Evolutionary conservation across 2,113 vertebrate genomes (phyloP).

Genomic region (Oreochromis aureus): DNA sequence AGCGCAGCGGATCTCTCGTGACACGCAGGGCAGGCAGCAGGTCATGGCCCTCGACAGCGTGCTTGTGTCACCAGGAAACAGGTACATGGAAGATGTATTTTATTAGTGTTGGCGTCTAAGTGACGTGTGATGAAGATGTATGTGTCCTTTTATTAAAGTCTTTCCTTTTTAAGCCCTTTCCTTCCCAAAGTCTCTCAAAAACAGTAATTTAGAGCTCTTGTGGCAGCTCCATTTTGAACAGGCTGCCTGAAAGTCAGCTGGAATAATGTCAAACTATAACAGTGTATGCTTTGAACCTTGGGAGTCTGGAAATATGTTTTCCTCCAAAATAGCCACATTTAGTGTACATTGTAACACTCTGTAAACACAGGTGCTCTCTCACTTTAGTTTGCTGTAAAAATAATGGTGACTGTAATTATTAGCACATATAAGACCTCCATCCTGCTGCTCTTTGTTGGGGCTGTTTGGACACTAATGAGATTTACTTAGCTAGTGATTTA

Average conservation of each 20-base stretch:
- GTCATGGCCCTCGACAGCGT: constrained; percentile 87
- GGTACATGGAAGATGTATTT: constrained; percentile 33
- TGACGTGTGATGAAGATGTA: neutral
- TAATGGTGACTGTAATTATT: neutral
- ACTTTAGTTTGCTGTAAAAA: neutral
- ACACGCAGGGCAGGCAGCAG: constrained; percentile 82
- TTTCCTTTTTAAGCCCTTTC: neutral
- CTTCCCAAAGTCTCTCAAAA: neutral
- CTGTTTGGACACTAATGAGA: neutral
- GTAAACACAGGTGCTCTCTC: neutral
- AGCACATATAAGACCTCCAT: neutral
- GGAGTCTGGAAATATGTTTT: neutral
- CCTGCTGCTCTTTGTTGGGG: neutral
- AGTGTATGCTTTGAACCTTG: neutral
- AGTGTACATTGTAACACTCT: neutral
- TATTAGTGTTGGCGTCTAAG: neutral
- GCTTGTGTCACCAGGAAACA: constrained; percentile 65
- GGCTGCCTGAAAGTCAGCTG: neutral
- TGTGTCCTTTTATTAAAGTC: constrained; percentile 9
- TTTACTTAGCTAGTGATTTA: neutral
- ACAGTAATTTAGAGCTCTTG: constrained; percentile 17
- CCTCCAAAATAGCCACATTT: neutral
- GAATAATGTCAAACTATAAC: neutral
- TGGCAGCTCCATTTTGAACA: neutral
- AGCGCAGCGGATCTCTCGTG: neutral